These are phyloP conservation scores for Tribolium freemani DNA, from an alignment of 2,888 invertebrate genomes.

Conservation along the genomic window DNA sequence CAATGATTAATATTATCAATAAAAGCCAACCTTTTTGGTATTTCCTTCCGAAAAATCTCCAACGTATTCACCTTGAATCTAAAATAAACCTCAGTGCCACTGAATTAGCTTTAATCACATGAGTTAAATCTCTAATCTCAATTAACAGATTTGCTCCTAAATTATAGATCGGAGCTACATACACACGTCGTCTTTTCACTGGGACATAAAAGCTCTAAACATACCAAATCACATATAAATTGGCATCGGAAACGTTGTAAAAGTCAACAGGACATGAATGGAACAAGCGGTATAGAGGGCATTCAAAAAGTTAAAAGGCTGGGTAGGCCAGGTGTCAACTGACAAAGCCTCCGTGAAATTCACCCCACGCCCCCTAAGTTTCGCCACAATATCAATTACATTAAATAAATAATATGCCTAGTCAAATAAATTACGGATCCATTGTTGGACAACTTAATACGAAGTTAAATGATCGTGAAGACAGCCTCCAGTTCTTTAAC, in stretches of 20 bases:
- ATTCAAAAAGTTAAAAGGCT: constrained; percentile 63
- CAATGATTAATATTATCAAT: too few relatives aligned
- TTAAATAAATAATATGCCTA: background rate
- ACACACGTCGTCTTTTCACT: constrained; percentile 3
- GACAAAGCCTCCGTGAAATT: constrained; percentile 62
- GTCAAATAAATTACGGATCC: background rate
- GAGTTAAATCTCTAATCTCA: background rate
- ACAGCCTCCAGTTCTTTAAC: too few relatives aligned
- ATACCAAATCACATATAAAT: constrained; percentile 56
- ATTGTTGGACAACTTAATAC: background rate
- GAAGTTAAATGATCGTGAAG: background rate
- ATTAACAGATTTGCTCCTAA: constrained; percentile 7
- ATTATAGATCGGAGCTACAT: background rate
- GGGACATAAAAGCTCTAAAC: background rate
- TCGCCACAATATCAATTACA: constrained; percentile 36
- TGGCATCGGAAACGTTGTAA: constrained; percentile 58
- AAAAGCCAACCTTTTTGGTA: too few relatives aligned
- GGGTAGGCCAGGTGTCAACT: constrained; percentile 67
- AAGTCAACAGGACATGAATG: constrained; percentile 56
- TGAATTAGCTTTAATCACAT: background rate
- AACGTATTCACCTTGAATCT: too few relatives aligned
- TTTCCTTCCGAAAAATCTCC: too few relatives aligned
- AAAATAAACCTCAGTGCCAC: too few relatives aligned
- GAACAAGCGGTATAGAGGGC: constrained; percentile 46
- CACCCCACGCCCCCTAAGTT: constrained; percentile 43